Percentiles rank a stretch among this genome's conserved stretches.
Evolutionary conservation across 2,797 vertebrate genomes (phyloP).

Genomic region (Aselliscus stoliczkanus): DNA sequence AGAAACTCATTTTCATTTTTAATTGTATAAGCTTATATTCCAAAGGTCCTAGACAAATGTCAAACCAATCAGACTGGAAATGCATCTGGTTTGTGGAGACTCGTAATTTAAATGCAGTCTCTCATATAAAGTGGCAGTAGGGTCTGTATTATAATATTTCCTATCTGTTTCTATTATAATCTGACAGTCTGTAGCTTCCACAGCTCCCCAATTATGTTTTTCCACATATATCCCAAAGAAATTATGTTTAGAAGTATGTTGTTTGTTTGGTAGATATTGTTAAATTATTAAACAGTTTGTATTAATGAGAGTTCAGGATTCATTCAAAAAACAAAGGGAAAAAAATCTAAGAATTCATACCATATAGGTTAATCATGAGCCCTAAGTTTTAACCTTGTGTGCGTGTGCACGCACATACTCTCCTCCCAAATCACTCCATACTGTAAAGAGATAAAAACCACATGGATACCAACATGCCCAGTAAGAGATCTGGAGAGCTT

Average conservation of each 20-base stretch:
- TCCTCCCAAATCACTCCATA: background rate
- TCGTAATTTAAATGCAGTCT: slow-evolving; percentile 46
- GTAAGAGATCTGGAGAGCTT: background rate
- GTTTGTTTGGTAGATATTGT: background rate
- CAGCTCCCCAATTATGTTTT: background rate
- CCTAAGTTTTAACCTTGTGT: background rate
- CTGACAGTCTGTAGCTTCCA: background rate
- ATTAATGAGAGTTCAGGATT: background rate
- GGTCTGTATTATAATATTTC: background rate
- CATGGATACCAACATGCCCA: background rate
- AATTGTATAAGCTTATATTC: slow-evolving; percentile 11
- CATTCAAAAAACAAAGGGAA: background rate
- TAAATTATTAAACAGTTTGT: background rate
- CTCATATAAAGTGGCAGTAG: background rate
- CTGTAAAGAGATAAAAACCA: background rate
- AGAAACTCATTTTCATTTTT: background rate
- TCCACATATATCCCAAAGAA: background rate
- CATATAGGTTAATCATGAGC: background rate
- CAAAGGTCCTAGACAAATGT: slow-evolving; percentile 50
- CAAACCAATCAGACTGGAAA: slow-evolving; percentile 35
- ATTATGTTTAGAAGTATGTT: background rate
- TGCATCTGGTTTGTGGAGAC: background rate
- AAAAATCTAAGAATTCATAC: background rate
- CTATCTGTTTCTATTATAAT: slow-evolving; percentile 25
- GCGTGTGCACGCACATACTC: background rate